These are phyloP conservation scores for Philotrypesis tridentata DNA, from an alignment of 1,140 invertebrate genomes.

Conservation along the genomic window DNA sequence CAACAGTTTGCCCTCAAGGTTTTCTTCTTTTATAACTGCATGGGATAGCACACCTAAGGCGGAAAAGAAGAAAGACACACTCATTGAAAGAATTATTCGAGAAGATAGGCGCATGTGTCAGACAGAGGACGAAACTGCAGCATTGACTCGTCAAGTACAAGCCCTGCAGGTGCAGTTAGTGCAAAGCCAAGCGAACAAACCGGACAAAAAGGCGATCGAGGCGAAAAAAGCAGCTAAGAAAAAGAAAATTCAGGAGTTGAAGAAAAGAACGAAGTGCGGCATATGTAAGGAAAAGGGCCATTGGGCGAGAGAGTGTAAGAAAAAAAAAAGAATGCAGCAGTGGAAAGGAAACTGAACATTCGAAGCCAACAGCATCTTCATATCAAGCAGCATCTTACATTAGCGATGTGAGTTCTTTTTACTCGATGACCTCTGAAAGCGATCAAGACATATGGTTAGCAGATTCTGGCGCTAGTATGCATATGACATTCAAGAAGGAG, in stretches of 20 bases:
- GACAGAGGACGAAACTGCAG: background rate
- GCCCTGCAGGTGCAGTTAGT: background rate
- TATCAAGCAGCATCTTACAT: too few species aligned
- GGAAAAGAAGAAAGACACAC: slow-evolving; percentile 24
- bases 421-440: too few species aligned
- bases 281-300: slow-evolving; percentile 26
- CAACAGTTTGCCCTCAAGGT: background rate
- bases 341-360: too few species aligned
- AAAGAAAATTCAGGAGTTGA: slow-evolving; percentile 23
- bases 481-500: background rate
- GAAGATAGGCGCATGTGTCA: slow-evolving; percentile 32
- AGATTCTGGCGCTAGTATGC: too few species aligned
- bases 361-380: too few species aligned
- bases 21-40: slow-evolving; percentile 1
- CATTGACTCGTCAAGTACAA: slow-evolving; percentile 18
- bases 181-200: background rate
- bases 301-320: background rate
- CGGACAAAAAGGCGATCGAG: background rate
- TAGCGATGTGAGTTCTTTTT: too few species aligned
- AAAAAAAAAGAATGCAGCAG: background rate
- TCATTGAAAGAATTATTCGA: slow-evolving; percentile 21
- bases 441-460: too few species aligned
- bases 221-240: background rate
- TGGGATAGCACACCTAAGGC: slow-evolving; percentile 24
- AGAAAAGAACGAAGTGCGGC: slow-evolving; percentile 1